Conservation (phyloP, 1,140 invertebrate species). For the Pollicipes pollicipes region DNA sequence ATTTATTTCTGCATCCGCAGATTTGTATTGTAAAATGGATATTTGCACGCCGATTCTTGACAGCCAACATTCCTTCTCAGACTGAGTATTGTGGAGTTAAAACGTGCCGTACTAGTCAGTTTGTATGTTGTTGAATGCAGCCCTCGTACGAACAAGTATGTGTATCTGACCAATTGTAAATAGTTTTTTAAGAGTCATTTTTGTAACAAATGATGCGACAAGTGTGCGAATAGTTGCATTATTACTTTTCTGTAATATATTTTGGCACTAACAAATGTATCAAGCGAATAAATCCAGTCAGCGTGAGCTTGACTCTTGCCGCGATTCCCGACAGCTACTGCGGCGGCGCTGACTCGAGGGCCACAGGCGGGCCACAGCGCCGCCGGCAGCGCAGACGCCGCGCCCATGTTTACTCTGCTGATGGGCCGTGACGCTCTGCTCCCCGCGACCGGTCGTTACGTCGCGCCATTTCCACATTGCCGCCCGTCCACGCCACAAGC, state of each 20-base stretch:
- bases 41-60: background rate
- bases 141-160: background rate
- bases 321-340: too few species aligned
- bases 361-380: too few species aligned
- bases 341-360: too few species aligned
- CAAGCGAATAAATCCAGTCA: background rate
- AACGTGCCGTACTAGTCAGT: background rate
- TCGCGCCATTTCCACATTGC: too few species aligned
- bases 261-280: background rate
- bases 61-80: background rate
- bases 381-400: too few species aligned
- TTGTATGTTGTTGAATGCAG: background rate
- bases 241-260: slow-evolving; percentile 1
- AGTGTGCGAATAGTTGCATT: background rate
- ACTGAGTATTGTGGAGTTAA: background rate
- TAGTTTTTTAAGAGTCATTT: background rate
- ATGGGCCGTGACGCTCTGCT: too few species aligned
- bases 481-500: too few species aligned
- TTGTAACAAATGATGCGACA: background rate
- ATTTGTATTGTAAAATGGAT: background rate
- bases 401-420: too few species aligned
- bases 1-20: background rate
- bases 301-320: background rate
- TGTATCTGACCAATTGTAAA: background rate
- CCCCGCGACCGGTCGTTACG: too few species aligned